Base-by-base conservation (phyloP, 2,797 vertebrate species). In the Chiroxiphia lanceolata region DNA sequence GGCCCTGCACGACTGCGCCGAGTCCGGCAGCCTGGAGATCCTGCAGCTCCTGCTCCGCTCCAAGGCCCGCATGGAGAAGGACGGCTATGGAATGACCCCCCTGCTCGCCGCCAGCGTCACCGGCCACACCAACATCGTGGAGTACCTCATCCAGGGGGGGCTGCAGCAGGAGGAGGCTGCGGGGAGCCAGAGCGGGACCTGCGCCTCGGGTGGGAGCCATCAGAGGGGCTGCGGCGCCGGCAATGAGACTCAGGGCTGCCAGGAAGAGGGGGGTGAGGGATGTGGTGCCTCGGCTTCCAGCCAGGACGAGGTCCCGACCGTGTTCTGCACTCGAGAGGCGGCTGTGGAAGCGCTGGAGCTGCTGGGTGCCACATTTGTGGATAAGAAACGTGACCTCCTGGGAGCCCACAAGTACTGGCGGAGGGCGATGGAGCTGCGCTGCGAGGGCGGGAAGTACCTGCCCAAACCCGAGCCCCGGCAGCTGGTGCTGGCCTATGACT, bases 21-120 rank as follows among this genome's bases (percentile, higher is more conserved):
- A 99, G 94, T 99, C 99, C 0, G 99, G 99, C 4, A 99, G 99
- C 86, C 97, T 99, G 97, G 99, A 99, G 96, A 99, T 99, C 97
- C 98, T 99, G 98, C 99, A 99, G 97, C 98, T 99, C 88, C 97
- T 99, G 96, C 98, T 99, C 1, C 99, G 98, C 92, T 98, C 98
- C 94, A 98, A 97, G 11, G 99, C 99, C 2, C 98, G 98, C 83
- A 99, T 99, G 99, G 99, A 99, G 94, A 98, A 98, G 2, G 99
- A 99, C 0, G 99, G 99, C 17, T 99, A 99, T 0, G 99, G 99
- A 4, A 99, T 99, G 99, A 99, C 99, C 8, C 99, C 99, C 0
- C 98, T 99, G 53, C 98, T 99, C 5, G 99, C 99, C 0, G 99
- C 99, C 38, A 99, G 99, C 1, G 99, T 99, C 25, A 99, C 99